A percentile compares a stretch with the other conserved stretches of the same genome.
Conservation (phyloP, 2,888 invertebrate genomes). For the Ophioninae sp. region DNA sequence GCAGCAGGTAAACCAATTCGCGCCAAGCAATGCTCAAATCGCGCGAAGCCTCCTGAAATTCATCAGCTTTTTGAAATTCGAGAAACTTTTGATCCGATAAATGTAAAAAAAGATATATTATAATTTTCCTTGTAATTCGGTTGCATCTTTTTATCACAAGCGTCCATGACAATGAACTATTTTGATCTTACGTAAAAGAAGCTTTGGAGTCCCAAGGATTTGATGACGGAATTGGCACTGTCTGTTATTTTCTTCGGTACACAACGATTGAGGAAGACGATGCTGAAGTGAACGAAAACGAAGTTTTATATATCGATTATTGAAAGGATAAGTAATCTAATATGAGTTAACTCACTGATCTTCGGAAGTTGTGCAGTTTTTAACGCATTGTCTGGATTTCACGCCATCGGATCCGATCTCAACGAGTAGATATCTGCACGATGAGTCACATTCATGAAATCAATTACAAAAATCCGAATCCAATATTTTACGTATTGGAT, state of each 20-base stretch:
- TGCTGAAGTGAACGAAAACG: slow-evolving; percentile 73
- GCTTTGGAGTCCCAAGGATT: slow-evolving; percentile 82
- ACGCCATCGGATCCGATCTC: slow-evolving; percentile 64
- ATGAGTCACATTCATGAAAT: not conserved
- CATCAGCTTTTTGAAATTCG: slow-evolving; percentile 4
- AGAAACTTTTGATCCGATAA: not conserved
- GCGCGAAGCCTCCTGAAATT: slow-evolving; percentile 83
- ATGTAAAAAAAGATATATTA: not conserved
- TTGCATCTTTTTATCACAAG: not conserved
- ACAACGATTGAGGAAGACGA: slow-evolving; percentile 83
- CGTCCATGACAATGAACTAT: not conserved
- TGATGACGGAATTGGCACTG: slow-evolving; percentile 80
- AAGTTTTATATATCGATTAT: not conserved
- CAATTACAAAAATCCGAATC: not conserved
- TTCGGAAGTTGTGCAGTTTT: slow-evolving; percentile 73
- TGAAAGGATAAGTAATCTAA: not conserved
- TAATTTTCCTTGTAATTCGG: not conserved
- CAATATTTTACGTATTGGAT: too few relatives aligned
- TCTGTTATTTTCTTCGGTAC: slow-evolving; percentile 80
- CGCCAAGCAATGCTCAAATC: slow-evolving; percentile 84
- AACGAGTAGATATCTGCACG: slow-evolving; percentile 69
- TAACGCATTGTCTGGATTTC: slow-evolving; percentile 75
- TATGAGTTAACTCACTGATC: slow-evolving; percentile 69
- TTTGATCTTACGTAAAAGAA: slow-evolving; percentile 81
- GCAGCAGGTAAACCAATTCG: slow-evolving; percentile 84